These are phyloP conservation scores for Watsonalla cultraria DNA, from an alignment of 2,888 invertebrate species.

Conservation along the genomic window DNA sequence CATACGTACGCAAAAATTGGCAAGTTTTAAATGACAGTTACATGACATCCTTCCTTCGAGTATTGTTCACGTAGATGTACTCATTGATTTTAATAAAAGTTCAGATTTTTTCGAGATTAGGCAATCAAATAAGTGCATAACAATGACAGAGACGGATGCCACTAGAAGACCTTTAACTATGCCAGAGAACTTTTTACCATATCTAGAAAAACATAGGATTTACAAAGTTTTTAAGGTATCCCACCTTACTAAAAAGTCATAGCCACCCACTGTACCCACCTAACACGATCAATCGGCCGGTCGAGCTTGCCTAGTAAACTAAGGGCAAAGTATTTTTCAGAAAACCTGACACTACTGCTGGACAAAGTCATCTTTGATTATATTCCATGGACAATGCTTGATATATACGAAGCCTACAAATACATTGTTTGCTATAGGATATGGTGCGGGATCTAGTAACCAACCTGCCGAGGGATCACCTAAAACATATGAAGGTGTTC, in stretches of 20 bases:
- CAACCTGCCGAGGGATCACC: constrained; percentile 80
- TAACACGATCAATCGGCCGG: too few species aligned
- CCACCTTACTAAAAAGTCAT: not conserved
- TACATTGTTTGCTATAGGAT: constrained; percentile 56
- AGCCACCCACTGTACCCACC: too few species aligned
- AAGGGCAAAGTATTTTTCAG: too few species aligned
- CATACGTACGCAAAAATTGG: too few species aligned
- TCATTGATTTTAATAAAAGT: too few species aligned
- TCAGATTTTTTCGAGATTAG: not conserved
- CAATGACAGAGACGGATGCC: constrained; percentile 68
- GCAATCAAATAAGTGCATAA: constrained; percentile 1
- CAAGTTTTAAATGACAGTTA: too few species aligned
- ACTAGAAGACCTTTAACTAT: constrained; percentile 56
- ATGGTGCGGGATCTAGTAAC: constrained; percentile 79
- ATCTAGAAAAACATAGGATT: constrained; percentile 81
- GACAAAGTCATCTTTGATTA: not conserved
- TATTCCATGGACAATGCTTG: not conserved
- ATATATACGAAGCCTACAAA: not conserved
- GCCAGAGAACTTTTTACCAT: constrained; percentile 77
- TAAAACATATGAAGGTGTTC: constrained; percentile 80
- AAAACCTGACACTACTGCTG: too few species aligned
- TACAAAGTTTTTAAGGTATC: constrained; percentile 81
- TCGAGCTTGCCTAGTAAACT: too few species aligned
- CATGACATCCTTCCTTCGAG: too few species aligned
- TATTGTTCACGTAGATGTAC: too few species aligned